Percentiles rank a stretch among this genome's conserved stretches.
Conservation (phyloP, 2,113 vertebrate species). For the Holacanthus passer region DNA sequence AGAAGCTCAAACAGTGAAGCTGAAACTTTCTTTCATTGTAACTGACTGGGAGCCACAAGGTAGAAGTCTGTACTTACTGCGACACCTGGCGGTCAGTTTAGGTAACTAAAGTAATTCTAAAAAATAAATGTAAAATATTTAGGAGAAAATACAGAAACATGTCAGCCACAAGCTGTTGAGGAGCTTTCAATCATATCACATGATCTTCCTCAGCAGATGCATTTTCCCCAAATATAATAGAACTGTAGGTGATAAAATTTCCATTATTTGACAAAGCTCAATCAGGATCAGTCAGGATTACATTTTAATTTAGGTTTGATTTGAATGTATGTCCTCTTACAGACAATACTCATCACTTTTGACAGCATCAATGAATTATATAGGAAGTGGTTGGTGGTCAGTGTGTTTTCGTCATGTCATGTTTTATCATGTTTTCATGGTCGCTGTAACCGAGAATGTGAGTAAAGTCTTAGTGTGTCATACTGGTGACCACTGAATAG, state of each 20-base stretch:
- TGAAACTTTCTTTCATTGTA: not conserved
- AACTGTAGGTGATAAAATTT: too few species aligned
- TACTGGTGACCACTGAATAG: not conserved
- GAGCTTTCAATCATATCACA: not conserved
- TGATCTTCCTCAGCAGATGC: not conserved
- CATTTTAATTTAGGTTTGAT: not conserved
- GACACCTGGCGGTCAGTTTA: conserved; percentile 52
- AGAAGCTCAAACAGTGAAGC: not conserved
- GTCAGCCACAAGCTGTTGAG: not conserved
- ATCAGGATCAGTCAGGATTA: not conserved
- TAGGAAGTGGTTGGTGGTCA: not conserved
- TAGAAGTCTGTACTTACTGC: conserved; percentile 7
- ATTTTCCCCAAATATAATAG: too few species aligned
- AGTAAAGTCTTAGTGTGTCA: not conserved
- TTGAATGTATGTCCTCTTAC: not conserved
- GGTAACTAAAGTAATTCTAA: not conserved
- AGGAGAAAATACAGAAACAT: not conserved
- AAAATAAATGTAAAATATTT: not conserved
- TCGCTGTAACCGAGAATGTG: too few species aligned
- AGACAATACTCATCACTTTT: not conserved
- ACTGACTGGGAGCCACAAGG: not conserved
- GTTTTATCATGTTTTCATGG: too few species aligned
- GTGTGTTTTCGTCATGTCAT: too few species aligned
- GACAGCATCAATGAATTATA: not conserved
- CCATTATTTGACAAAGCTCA: too few species aligned